Percentiles rank a stretch among this genome's conserved stretches.
These are phyloP conservation scores for Polydrusus pterygomalis DNA, from an alignment of 2,888 invertebrate species.

Conservation along the genomic window DNA sequence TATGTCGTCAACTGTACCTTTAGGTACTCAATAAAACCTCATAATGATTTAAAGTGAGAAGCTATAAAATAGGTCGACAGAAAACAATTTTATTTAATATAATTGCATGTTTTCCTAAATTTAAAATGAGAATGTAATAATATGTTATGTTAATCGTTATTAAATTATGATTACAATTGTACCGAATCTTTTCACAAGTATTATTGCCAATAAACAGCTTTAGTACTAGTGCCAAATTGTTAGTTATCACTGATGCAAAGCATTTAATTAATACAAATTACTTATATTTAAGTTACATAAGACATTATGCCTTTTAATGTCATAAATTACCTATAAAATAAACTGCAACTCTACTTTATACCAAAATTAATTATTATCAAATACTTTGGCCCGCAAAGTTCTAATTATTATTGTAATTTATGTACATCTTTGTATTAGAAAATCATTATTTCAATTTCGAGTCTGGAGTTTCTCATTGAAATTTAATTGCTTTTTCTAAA, in stretches of 20 bases:
- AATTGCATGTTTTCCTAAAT: no score
- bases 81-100: no score
- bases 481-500: slow-evolving; percentile 19
- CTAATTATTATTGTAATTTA: slow-evolving; percentile 37
- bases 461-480: slow-evolving; percentile 4
- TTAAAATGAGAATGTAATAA: background rate
- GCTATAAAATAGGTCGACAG: no score
- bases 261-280: no score
- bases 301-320: no score
- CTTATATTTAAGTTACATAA: background rate
- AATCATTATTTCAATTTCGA: slow-evolving; percentile 36
- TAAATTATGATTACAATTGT: background rate
- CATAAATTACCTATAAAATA: background rate
- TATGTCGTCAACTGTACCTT: no score
- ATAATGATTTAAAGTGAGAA: no score
- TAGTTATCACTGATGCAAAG: no score
- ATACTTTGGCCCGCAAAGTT: slow-evolving; percentile 2
- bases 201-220: background rate
- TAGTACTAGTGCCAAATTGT: background rate
- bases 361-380: background rate
- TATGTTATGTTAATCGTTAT: background rate
- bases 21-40: no score
- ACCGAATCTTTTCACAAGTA: background rate
- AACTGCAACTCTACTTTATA: background rate
- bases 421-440: slow-evolving; percentile 32